These are phyloP conservation scores for Sepioteuthis lessoniana DNA, from an alignment of 2,888 invertebrate species.

Conservation along the genomic window DNA sequence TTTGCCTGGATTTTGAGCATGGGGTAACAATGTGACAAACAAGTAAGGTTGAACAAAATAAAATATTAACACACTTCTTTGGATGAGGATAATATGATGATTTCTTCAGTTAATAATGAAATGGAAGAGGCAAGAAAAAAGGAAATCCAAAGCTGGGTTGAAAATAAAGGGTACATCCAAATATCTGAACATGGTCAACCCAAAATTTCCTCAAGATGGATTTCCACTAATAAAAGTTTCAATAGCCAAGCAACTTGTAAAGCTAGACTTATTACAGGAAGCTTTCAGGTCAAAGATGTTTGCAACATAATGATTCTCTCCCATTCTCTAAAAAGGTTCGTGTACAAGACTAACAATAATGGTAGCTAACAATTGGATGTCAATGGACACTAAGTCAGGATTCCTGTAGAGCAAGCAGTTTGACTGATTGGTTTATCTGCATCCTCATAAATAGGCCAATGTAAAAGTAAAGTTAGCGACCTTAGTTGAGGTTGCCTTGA, in stretches of 20 bases:
- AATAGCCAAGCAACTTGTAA: neutral
- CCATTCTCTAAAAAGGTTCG: neutral
- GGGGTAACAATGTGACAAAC: too few relatives aligned
- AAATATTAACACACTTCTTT: too few relatives aligned
- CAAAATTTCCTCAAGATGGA: neutral
- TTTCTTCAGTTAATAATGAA: too few relatives aligned
- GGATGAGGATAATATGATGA: too few relatives aligned
- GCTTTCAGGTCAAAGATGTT: too few relatives aligned
- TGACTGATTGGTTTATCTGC: neutral
- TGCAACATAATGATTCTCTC: neutral
- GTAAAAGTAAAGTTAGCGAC: too few relatives aligned
- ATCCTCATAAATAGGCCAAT: neutral
- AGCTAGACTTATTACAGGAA: neutral
- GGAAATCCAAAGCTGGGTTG: neutral
- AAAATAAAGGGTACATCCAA: neutral
- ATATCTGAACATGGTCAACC: neutral
- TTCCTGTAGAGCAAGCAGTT: neutral
- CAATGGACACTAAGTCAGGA: neutral
- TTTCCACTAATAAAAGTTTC: neutral
- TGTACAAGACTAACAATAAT: neutral
- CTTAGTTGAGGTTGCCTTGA: too few relatives aligned
- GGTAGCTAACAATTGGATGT: neutral
- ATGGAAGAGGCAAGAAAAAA: neutral
- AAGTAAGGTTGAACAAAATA: too few relatives aligned
- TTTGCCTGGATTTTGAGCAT: too few relatives aligned